Base-by-base conservation (phyloP, 2,888 invertebrate species). In the Plebejus anna region DNA sequence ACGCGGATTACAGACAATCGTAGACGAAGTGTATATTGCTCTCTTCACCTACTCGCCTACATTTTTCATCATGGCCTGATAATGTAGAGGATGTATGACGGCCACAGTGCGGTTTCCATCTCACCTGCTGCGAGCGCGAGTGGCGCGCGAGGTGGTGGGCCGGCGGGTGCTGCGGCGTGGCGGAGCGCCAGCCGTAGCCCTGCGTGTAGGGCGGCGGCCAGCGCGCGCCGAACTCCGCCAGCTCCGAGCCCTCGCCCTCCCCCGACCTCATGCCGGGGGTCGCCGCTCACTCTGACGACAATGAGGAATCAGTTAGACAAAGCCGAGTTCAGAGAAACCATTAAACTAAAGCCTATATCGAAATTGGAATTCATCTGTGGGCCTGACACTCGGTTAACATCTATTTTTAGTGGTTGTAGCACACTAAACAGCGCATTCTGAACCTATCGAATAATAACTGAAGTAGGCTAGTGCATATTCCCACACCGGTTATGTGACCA, bases 251-350 rank as follows among this genome's bases (percentile, higher is more conserved):
- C 95, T 90, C 94, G 88, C 90, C 93, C 90, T 91, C 93, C 92
- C 94, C 92, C 91, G 94, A 92, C 91, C 94, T 92, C 92, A 94
- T 94, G 92, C 94, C 94, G 92, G 94, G 94, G 94, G 92, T 88
- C 88, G 85, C 88, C 83, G 82, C 84, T 82, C 82, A 82, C 85
- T 83, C 92, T 92, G 82, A 82, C 79, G 82, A 81, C 70, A 81
- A 80, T 28, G 11, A 61, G 6, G 28, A 61, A 28, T 28, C 2
- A 11, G 28, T 61, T 61, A 61, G 61, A 1, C 11, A 11, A 28
- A 11, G 61, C 3, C 11, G 11, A 28, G 28, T 22, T 61, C 11
- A 61, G 61, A 11, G 22, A 42, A 42, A 42, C 9, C 9, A 47
- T 47, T 47, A 42, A 42, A 9, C 42, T 7, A 1, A 42, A 42